A percentile compares a stretch with the other conserved stretches of the same genome.
Evolutionary conservation across 2,113 vertebrate species (phyloP).

Genomic region (Lipophrys pholis): DNA sequence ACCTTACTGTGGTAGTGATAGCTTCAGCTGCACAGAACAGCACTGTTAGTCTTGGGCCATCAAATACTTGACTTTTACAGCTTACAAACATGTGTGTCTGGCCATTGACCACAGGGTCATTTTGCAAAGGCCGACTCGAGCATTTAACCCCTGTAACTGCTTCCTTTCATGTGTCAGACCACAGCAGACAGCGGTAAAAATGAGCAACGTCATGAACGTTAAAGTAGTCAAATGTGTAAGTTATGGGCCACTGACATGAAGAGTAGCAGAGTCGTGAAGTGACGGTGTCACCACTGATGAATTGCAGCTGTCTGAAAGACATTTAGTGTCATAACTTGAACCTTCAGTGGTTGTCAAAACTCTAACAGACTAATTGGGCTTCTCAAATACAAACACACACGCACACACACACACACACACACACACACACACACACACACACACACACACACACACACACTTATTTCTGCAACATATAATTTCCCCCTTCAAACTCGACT

Average conservation of each 20-base stretch:
- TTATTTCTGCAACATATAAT: slow-evolving; percentile 32
- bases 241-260: slow-evolving; percentile 1
- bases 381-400: background rate
- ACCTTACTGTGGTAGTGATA: slow-evolving; percentile 30
- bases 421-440: background rate
- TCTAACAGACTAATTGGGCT: slow-evolving; percentile 24
- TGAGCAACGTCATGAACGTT: slow-evolving; percentile 15
- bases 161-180: slow-evolving; percentile 26
- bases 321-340: slow-evolving; percentile 41
- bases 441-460: too few species aligned
- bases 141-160: slow-evolving; percentile 41
- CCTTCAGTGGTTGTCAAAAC: slow-evolving; percentile 55
- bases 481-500: slow-evolving; percentile 34
- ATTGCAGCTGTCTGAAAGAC: slow-evolving; percentile 12
- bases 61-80: slow-evolving; percentile 31
- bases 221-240: slow-evolving; percentile 29
- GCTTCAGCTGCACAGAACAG: slow-evolving; percentile 9
- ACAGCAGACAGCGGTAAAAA: slow-evolving; percentile 33
- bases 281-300: slow-evolving; percentile 3
- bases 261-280: slow-evolving; percentile 32
- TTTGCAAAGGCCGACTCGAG: slow-evolving; percentile 19
- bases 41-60: slow-evolving; percentile 23
- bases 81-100: slow-evolving; percentile 42
- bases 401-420: background rate
- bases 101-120: slow-evolving; percentile 46